A percentile compares a stretch with the other conserved stretches of the same genome.
These are phyloP conservation scores for Hippocampus kuda DNA, from an alignment of 2,797 vertebrate genomes.

Conservation along the genomic window DNA sequence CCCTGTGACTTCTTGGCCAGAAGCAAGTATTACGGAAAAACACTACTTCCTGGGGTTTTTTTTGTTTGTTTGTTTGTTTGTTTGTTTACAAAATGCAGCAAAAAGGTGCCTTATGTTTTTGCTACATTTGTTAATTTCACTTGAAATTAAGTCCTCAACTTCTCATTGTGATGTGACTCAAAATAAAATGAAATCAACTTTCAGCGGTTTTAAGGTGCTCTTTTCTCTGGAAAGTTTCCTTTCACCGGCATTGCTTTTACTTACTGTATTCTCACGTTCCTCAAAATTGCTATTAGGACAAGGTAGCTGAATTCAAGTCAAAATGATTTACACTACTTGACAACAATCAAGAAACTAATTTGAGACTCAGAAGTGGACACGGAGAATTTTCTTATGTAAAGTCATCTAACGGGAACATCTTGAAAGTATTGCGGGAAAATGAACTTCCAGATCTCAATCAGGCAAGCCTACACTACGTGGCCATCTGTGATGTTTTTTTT, in stretches of 20 bases:
- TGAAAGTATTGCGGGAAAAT: too few species aligned
- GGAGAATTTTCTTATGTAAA: too few species aligned
- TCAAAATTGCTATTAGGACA: too few species aligned
- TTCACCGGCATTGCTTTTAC: background rate
- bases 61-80: background rate
- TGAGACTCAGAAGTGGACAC: accelerated
- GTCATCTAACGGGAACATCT: too few species aligned
- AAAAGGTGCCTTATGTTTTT: conserved; percentile 7
- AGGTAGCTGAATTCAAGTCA: too few species aligned
- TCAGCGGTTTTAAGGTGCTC: background rate
- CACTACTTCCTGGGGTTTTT: background rate
- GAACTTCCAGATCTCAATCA: too few species aligned
- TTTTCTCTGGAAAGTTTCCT: background rate
- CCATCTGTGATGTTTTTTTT: too few species aligned
- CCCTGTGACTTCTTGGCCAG: conserved; percentile 7
- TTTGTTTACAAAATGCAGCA: conserved; percentile 3
- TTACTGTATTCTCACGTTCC: too few species aligned
- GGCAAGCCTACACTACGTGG: too few species aligned
- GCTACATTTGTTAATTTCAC: conserved; percentile 1
- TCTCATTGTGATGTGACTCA: background rate
- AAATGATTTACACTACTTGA: too few species aligned
- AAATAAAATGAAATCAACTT: background rate
- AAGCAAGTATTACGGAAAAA: background rate
- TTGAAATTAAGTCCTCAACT: background rate
- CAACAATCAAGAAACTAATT: too few species aligned